These are phyloP conservation scores for Danaus plexippus DNA, from an alignment of 1,140 invertebrate genomes.

Conservation along the genomic window DNA sequence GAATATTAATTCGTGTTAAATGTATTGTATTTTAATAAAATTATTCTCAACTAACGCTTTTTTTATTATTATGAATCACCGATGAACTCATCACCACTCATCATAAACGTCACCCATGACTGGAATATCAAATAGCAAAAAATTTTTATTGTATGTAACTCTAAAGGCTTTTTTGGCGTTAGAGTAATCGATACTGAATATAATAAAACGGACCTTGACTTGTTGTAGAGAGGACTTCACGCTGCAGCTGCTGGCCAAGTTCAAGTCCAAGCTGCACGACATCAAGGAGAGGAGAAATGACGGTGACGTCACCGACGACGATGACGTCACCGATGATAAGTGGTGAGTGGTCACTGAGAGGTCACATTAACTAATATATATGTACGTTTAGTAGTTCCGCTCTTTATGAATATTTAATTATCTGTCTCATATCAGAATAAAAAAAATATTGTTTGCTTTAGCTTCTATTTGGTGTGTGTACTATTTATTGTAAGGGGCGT, in stretches of 20 bases:
- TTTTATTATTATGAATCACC: too few relatives aligned
- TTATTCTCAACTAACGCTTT: too few relatives aligned
- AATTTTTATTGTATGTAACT: background rate
- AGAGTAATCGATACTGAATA: too few relatives aligned
- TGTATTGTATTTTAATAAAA: too few relatives aligned
- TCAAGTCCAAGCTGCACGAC: conserved; percentile 82
- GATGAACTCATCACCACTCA: too few relatives aligned
- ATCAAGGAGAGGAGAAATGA: conserved; percentile 75
- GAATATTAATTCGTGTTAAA: too few relatives aligned
- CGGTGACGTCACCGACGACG: conserved; percentile 45
- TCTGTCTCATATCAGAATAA: too few relatives aligned
- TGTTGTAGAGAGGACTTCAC: conserved; percentile 80
- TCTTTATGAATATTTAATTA: too few relatives aligned
- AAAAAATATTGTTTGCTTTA: too few relatives aligned
- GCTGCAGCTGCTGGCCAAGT: conserved; percentile 84
- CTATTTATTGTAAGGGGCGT: too few relatives aligned
- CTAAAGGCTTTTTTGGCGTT: too few relatives aligned
- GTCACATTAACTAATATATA: background rate
- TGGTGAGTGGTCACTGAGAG: conserved; percentile 35
- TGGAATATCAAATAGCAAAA: background rate
- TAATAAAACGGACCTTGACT: background rate
- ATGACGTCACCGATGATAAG: conserved; percentile 70
- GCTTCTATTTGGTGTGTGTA: too few relatives aligned
- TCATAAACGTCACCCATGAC: background rate
- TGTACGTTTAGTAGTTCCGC: background rate